Conservation (phyloP, 1,140 invertebrate species). For the Lineus longissimus region DNA sequence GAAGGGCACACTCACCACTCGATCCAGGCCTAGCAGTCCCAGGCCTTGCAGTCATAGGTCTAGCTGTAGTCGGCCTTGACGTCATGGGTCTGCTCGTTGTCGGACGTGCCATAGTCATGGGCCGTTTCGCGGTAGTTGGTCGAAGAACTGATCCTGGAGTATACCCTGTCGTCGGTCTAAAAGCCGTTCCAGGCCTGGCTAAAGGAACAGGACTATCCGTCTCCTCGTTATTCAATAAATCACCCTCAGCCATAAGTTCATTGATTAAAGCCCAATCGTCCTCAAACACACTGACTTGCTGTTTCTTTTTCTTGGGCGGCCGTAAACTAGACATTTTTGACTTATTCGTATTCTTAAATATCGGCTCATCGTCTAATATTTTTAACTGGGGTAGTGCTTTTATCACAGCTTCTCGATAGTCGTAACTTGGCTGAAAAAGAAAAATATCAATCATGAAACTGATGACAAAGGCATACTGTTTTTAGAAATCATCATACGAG, state of each 20-base stretch:
- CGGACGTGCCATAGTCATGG: constrained; percentile 23
- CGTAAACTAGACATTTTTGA: constrained; percentile 3
- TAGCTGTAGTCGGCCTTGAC: constrained; percentile 26
- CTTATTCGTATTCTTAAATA: constrained; percentile 19
- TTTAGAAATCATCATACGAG: too few species aligned
- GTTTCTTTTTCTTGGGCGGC: constrained; percentile 18
- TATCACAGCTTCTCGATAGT: constrained; percentile 44
- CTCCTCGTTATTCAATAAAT: background rate
- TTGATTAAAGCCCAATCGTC: constrained; percentile 52
- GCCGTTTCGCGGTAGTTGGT: constrained; percentile 40
- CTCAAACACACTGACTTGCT: constrained; percentile 38
- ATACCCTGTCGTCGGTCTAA: constrained; percentile 25
- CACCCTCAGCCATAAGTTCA: constrained; percentile 38
- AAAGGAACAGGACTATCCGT: background rate
- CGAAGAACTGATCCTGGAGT: constrained; percentile 43
- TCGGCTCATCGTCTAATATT: constrained; percentile 43
- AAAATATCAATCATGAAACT: background rate
- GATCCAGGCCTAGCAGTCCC: constrained; percentile 16
- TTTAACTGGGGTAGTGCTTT: constrained; percentile 39
- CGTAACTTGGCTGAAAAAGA: constrained; percentile 38
- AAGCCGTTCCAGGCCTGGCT: constrained; percentile 5
- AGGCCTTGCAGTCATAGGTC: constrained; percentile 19
- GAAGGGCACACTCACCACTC: constrained; percentile 19
- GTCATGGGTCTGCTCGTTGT: constrained; percentile 14
- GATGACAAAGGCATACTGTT: too few species aligned